A percentile compares a stretch with the other conserved stretches of the same genome.
phyloP scores from a whole-genome alignment of 2,888 invertebrate species.

The Boloria selene region DNA sequence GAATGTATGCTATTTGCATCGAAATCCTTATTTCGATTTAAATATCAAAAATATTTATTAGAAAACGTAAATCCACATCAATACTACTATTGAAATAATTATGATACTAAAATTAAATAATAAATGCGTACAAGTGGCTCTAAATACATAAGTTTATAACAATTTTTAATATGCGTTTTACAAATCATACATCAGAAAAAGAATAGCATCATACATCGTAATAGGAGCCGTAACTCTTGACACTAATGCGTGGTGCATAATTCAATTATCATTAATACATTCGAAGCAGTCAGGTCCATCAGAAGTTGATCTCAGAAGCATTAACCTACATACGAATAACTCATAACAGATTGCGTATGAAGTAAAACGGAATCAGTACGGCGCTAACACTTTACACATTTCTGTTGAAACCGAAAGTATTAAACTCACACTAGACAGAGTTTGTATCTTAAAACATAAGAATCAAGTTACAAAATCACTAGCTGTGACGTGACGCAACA shows the following conservation, averaged over 20 bases:
- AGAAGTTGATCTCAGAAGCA: conserved; percentile 57
- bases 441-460: conserved; percentile 32
- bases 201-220: background rate
- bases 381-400: conserved; percentile 63
- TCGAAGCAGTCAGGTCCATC: conserved; percentile 43
- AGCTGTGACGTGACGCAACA: conserved; percentile 34
- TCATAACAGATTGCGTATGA: conserved; percentile 67
- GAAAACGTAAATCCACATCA: too few species aligned
- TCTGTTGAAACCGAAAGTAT: conserved; percentile 69
- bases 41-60: too few species aligned
- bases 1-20: too few species aligned
- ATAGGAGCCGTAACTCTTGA: background rate
- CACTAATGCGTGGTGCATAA: conserved; percentile 14
- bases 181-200: background rate
- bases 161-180: too few species aligned
- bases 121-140: too few species aligned
- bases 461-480: conserved; percentile 31
- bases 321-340: conserved; percentile 73
- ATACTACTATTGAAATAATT: too few species aligned
- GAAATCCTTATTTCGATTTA: too few species aligned
- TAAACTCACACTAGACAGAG: conserved; percentile 26
- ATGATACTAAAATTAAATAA: too few species aligned
- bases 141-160: too few species aligned
- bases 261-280: conserved; percentile 26
- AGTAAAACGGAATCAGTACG: conserved; percentile 64